A percentile compares a stretch with the other conserved stretches of the same genome.
Conservation (phyloP, 2,888 invertebrate species). For the Ctena decussata region DNA sequence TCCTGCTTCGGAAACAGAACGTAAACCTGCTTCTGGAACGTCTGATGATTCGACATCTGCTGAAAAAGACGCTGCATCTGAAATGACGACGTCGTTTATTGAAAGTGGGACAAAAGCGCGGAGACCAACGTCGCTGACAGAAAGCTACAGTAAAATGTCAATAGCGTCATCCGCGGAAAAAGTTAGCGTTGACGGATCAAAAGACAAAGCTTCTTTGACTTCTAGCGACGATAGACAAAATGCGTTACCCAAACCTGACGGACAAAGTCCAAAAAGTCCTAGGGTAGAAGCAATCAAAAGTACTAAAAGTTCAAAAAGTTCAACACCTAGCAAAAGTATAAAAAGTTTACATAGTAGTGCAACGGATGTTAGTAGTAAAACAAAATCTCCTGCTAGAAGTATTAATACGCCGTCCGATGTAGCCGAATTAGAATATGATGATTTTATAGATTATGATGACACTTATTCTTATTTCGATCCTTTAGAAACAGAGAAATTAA, state of each 20-base stretch:
- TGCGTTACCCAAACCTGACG: constrained; percentile 81
- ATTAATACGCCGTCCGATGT: constrained; percentile 78
- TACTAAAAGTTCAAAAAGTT: constrained; percentile 65
- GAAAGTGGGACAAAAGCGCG: constrained; percentile 69
- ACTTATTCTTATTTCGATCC: constrained; percentile 83
- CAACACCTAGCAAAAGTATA: constrained; percentile 71
- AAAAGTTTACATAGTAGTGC: constrained; percentile 68
- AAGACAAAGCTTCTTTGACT: constrained; percentile 54
- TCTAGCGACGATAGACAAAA: constrained; percentile 75
- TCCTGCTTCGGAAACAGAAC: constrained; percentile 41
- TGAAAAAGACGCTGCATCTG: constrained; percentile 54
- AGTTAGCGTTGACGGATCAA: constrained; percentile 41
- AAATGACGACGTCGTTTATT: constrained; percentile 78
- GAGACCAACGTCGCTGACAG: constrained; percentile 78
- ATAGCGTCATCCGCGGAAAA: constrained; percentile 46
- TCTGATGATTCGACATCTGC: constrained; percentile 71
- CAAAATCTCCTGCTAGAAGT: constrained; percentile 80
- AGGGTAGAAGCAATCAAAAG: constrained; percentile 63
- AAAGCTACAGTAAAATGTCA: constrained; percentile 73
- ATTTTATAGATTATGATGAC: constrained; percentile 82
- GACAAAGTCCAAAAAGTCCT: constrained; percentile 81
- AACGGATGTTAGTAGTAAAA: constrained; percentile 67
- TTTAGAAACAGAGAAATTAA: constrained; percentile 77
- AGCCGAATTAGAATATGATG: constrained; percentile 82
- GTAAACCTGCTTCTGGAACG: constrained; percentile 73